phyloP scores from a whole-genome alignment of 2,113 vertebrate species.

The Diphyllodes magnificus region DNA sequence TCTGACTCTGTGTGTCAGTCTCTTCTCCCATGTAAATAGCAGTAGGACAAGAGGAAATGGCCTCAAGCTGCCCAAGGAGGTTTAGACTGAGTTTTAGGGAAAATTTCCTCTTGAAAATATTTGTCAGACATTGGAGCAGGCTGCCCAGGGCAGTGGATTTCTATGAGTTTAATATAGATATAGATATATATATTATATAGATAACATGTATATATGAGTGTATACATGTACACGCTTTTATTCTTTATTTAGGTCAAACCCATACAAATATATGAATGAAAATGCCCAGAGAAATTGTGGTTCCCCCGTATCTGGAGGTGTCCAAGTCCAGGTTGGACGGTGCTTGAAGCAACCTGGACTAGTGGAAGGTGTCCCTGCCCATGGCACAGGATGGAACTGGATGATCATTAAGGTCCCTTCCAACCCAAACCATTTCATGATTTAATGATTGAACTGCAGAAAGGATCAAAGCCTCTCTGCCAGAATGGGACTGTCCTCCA shows the following conservation, averaged over 20 bases:
- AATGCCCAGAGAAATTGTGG: neutral
- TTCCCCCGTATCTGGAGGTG: neutral
- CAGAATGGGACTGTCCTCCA: neutral
- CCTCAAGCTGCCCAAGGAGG: neutral
- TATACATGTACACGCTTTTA: neutral
- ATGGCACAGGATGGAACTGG: neutral
- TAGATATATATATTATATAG: neutral
- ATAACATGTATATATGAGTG: neutral
- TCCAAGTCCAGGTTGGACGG: neutral
- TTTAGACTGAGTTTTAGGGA: no score
- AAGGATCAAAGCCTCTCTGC: neutral
- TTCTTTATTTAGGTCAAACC: neutral
- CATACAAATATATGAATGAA: neutral
- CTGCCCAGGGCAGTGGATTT: neutral
- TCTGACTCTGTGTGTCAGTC: accelerated
- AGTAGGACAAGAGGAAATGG: neutral
- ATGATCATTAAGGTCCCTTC: neutral
- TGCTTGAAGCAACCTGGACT: neutral
- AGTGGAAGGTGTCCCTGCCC: neutral
- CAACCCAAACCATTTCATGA: neutral
- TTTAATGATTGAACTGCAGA: neutral
- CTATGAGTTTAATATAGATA: neutral
- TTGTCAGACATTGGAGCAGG: neutral
- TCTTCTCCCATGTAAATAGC: neutral
- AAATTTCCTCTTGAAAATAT: neutral